phyloP scores from a whole-genome alignment of 53 echinoderm and acorn worm genomes.

The Apostichopus leukothele region DNA sequence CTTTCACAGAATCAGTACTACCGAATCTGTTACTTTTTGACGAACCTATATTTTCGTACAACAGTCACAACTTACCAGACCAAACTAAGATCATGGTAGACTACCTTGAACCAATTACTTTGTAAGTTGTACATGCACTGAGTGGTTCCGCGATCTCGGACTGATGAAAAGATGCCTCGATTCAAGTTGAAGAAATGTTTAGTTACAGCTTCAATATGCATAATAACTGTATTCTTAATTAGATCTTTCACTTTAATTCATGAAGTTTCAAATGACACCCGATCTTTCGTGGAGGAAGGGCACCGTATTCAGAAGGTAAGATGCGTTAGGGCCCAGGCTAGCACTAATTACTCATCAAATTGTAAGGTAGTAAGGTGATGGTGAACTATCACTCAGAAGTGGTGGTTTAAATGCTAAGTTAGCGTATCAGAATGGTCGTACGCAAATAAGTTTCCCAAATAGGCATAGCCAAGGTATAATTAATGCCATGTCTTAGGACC shows the following conservation, averaged over 20 bases:
- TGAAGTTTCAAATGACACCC: constrained; percentile 17
- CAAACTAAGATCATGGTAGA: too few relatives aligned
- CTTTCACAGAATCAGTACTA: too few relatives aligned
- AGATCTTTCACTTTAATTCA: constrained; percentile 29
- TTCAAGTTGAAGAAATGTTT: constrained; percentile 26
- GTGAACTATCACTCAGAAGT: too few relatives aligned
- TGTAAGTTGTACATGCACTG: too few relatives aligned
- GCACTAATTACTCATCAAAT: not conserved
- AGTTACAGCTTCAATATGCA: not conserved
- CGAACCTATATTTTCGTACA: too few relatives aligned
- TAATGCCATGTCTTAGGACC: too few relatives aligned
- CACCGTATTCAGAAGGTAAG: constrained; percentile 34
- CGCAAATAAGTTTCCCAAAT: too few relatives aligned
- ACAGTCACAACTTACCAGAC: too few relatives aligned
- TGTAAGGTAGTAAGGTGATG: not conserved
- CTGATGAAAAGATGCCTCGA: not conserved
- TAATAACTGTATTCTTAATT: constrained; percentile 18
- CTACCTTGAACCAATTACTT: too few relatives aligned
- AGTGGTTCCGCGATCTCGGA: not conserved
- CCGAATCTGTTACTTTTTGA: too few relatives aligned
- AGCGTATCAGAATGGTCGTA: too few relatives aligned
- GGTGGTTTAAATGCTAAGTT: not conserved
- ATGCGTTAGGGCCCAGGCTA: not conserved
- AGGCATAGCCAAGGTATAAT: too few relatives aligned
- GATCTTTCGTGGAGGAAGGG: constrained; percentile 16